phyloP scores from a whole-genome alignment of 2,888 invertebrate genomes.

The Smittia sp. region DNA sequence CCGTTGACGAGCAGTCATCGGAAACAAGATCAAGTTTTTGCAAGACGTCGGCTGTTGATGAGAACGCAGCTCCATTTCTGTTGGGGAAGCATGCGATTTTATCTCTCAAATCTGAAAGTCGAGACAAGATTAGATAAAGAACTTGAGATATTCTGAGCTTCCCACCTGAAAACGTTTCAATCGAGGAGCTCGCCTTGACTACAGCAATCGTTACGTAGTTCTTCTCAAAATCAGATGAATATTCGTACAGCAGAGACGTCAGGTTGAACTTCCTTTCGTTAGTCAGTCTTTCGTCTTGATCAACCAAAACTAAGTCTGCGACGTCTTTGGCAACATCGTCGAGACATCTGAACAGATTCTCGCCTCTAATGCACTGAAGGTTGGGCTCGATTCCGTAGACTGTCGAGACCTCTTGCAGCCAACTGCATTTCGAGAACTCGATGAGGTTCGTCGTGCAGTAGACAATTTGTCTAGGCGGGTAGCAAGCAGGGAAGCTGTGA shows the following conservation, averaged over 20 bases:
- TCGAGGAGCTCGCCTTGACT: conserved; percentile 60
- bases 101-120: conserved; percentile 61
- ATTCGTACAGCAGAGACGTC: conserved; percentile 49
- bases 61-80: conserved; percentile 71
- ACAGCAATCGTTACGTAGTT: conserved; percentile 62
- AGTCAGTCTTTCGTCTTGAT: conserved; percentile 67
- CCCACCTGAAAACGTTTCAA: conserved; percentile 49
- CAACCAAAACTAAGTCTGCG: conserved; percentile 70
- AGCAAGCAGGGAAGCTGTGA: conserved; percentile 66
- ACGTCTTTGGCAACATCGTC: conserved; percentile 60
- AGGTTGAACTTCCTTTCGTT: conserved; percentile 61
- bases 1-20: conserved; percentile 47
- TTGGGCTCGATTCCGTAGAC: conserved; percentile 76
- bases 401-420: conserved; percentile 70
- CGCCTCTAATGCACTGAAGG: conserved; percentile 69
- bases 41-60: conserved; percentile 57
- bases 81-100: conserved; percentile 76
- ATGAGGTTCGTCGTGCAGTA: conserved; percentile 68
- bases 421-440: conserved; percentile 74
- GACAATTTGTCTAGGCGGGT: conserved; percentile 63
- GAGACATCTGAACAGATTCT: conserved; percentile 65
- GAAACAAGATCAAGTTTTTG: conserved; percentile 54
- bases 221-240: conserved; percentile 49
- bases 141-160: neutral
- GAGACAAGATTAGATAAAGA: conserved; percentile 50